These are phyloP conservation scores for Mormyrus hasselquistii DNA, from an alignment of 2,797 vertebrate genomes.

Conservation along the genomic window DNA sequence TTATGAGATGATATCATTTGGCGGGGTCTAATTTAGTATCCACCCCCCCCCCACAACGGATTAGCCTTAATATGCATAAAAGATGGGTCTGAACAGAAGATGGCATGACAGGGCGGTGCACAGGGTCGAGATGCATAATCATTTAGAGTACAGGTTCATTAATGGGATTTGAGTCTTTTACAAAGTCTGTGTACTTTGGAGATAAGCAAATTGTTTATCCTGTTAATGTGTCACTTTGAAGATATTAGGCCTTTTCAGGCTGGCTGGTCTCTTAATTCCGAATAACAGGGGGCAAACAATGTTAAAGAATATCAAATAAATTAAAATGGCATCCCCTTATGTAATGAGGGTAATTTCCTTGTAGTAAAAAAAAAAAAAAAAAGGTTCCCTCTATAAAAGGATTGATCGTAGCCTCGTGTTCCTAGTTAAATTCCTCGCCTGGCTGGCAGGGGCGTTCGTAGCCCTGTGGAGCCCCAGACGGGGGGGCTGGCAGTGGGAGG, in stretches of 20 bases:
- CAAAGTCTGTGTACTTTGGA: slow-evolving; percentile 57
- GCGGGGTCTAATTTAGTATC: slow-evolving; percentile 35
- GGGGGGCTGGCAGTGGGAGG: not conserved
- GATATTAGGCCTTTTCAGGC: slow-evolving; percentile 67
- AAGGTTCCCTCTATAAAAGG: slow-evolving; percentile 10
- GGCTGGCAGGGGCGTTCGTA: not conserved
- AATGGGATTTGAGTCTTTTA: slow-evolving; percentile 67
- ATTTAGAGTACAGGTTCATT: slow-evolving; percentile 51
- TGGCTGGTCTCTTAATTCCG: slow-evolving; percentile 60
- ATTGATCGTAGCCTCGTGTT: slow-evolving; percentile 37
- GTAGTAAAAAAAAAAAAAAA: not conserved
- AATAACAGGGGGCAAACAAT: slow-evolving; percentile 51
- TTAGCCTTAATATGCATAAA: slow-evolving; percentile 52
- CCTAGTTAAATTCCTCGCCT: slow-evolving; percentile 21
- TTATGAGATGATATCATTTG: slow-evolving; percentile 26
- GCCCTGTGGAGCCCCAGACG: not conserved
- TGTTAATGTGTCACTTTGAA: slow-evolving; percentile 75
- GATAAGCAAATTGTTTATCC: slow-evolving; percentile 72
- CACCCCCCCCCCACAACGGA: slow-evolving; percentile 41
- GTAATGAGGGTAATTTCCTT: slow-evolving; percentile 42
- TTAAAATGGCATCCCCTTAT: slow-evolving; percentile 41
- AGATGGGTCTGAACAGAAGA: slow-evolving; percentile 39
- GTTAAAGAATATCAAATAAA: slow-evolving; percentile 52
- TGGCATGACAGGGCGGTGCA: slow-evolving; percentile 33
- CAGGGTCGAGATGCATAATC: slow-evolving; percentile 51